Evolutionary conservation across 1,140 invertebrate species (phyloP).

Genomic region (Atta texana): DNA sequence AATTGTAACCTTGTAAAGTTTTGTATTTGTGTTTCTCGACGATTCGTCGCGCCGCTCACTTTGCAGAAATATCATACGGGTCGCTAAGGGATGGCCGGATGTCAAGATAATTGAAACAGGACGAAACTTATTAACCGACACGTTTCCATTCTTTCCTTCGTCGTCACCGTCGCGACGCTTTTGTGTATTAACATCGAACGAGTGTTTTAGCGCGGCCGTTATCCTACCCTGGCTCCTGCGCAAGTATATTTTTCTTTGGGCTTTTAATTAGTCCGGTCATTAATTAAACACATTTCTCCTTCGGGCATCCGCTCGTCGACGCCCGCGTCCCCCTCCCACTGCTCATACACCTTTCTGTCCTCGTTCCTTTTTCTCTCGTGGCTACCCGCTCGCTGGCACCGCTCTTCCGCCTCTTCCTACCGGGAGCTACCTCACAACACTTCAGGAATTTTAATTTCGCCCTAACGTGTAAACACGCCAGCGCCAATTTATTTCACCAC

Average conservation of each 20-base stretch:
- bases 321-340: not conserved
- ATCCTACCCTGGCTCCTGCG: conserved; percentile 35
- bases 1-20: not conserved
- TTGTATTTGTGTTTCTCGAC: not conserved
- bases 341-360: not conserved
- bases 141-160: conserved; percentile 35
- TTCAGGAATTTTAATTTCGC: conserved; percentile 78
- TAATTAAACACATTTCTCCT: conserved; percentile 77
- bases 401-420: conserved; percentile 38
- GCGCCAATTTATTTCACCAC: conserved; percentile 77
- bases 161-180: conserved; percentile 33
- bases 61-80: not conserved
- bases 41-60: not conserved
- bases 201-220: conserved; percentile 63
- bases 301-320: conserved; percentile 43
- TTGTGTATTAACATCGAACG: conserved; percentile 72
- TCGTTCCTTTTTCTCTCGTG: not conserved
- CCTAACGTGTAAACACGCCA: conserved; percentile 76
- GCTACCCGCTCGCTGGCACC: conserved; percentile 39
- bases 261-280: conserved; percentile 78
- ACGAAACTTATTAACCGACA: conserved; percentile 61
- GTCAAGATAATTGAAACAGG: conserved; percentile 16
- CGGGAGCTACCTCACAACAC: conserved; percentile 65
- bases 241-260: conserved; percentile 75
- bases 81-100: not conserved